A percentile compares a stretch with the other conserved stretches of the same genome.
Evolutionary conservation across 2,888 invertebrate genomes (phyloP).

Genomic region (Octodonta nipae): DNA sequence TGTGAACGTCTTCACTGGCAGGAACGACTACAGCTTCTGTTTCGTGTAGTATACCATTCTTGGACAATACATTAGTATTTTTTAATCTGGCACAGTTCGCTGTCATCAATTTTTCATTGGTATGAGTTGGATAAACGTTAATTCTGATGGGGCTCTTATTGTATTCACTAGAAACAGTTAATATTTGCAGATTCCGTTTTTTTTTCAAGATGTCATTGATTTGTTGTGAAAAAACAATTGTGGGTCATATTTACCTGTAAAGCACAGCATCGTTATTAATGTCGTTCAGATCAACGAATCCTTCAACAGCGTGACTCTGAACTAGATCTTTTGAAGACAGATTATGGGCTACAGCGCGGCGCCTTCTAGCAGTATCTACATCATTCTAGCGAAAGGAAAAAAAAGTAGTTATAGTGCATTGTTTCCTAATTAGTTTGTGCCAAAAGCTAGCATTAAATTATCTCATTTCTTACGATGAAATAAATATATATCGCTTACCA

Average conservation of each 20-base stretch:
- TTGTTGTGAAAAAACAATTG: slow-evolving; percentile 3
- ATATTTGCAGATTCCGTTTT: slow-evolving; percentile 1
- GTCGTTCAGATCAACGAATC: slow-evolving; percentile 43
- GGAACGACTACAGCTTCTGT: slow-evolving; percentile 47
- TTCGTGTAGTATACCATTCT: slow-evolving; percentile 54
- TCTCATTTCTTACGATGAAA: background rate
- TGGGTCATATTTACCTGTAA: slow-evolving; percentile 31
- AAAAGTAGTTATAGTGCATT: no score
- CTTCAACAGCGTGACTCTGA: slow-evolving; percentile 45
- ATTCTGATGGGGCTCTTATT: slow-evolving; percentile 42
- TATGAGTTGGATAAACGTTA: slow-evolving; percentile 42
- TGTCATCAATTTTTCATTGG: slow-evolving; percentile 39
- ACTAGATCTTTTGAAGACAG: slow-evolving; percentile 39
- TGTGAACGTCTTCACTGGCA: slow-evolving; percentile 41
- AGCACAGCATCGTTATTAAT: slow-evolving; percentile 44
- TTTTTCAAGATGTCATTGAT: no score
- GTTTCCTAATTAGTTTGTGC: no score
- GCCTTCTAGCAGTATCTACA: slow-evolving; percentile 21
- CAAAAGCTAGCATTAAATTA: background rate
- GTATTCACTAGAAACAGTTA: slow-evolving; percentile 27
- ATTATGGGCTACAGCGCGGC: slow-evolving; percentile 25
- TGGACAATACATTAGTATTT: slow-evolving; percentile 47
- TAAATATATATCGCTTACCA: slow-evolving; percentile 34
- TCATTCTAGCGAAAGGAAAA: slow-evolving; percentile 37
- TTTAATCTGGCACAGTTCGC: slow-evolving; percentile 55